Conservation (phyloP, 30 jellyfish, hydroid and myxozoan species). For the Catostylus mosaicus region DNA sequence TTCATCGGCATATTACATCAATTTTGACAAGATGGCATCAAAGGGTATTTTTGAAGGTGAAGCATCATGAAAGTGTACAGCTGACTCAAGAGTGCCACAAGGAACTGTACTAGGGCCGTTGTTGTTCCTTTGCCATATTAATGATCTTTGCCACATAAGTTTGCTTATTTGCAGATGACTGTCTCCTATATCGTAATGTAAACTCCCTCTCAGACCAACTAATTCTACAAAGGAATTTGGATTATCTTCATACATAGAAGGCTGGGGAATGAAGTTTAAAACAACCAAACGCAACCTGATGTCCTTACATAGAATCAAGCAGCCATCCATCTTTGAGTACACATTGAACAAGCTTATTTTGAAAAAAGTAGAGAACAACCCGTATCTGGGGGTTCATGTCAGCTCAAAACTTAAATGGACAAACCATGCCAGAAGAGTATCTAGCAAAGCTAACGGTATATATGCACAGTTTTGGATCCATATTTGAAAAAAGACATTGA, state of each 20-base stretch:
- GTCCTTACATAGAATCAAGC: too few species aligned
- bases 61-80: neutral
- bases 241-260: neutral
- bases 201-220: neutral
- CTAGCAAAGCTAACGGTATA: too few species aligned
- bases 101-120: constrained; percentile 44
- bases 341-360: too few species aligned
- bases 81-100: constrained; percentile 37
- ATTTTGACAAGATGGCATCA: too few species aligned
- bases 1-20: neutral
- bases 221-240: neutral
- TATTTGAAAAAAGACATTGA: neutral
- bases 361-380: too few species aligned
- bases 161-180: constrained; percentile 33
- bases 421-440: too few species aligned
- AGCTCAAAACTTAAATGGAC: too few species aligned
- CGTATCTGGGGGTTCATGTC: too few species aligned
- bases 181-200: constrained; percentile 1
- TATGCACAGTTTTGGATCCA: constrained; percentile 39
- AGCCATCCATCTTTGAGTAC: too few species aligned
- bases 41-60: too few species aligned
- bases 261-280: constrained; percentile 6
- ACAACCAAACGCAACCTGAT: neutral
- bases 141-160: constrained; percentile 20
- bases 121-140: constrained; percentile 15